Conservation (phyloP, 1,140 invertebrate species). For the Eupristina koningsbergeri region DNA sequence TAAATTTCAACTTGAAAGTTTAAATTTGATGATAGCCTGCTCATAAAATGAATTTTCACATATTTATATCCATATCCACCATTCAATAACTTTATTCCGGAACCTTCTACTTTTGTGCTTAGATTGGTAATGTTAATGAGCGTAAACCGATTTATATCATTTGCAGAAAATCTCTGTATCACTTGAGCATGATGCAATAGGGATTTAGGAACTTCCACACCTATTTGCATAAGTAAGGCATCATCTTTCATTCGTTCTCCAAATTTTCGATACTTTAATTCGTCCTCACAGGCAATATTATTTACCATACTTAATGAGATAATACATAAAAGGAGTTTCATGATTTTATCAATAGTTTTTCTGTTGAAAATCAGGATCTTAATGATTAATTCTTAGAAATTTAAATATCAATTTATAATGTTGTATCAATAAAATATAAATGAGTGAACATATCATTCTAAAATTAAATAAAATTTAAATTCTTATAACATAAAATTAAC, state of each 20-base stretch:
- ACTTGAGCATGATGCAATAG: background rate
- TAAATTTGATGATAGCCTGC: background rate
- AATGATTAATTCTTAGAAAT: too few relatives aligned
- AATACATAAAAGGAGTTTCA: too few relatives aligned
- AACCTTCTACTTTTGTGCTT: background rate
- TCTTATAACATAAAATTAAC: too few relatives aligned
- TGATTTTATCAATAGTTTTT: too few relatives aligned
- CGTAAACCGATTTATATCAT: background rate
- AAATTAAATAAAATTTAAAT: too few relatives aligned
- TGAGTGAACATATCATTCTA: too few relatives aligned
- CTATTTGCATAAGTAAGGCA: background rate
- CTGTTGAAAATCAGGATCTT: too few relatives aligned
- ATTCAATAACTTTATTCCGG: background rate
- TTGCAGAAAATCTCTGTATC: background rate
- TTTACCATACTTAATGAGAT: background rate
- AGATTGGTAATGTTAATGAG: background rate
- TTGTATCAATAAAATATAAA: too few relatives aligned
- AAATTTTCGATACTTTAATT: background rate
- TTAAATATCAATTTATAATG: too few relatives aligned
- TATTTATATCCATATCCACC: conserved; percentile 11
- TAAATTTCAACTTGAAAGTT: background rate
- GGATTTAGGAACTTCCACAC: background rate
- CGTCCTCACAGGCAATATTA: background rate
- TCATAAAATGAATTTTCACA: background rate
- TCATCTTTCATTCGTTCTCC: background rate